Percentiles rank a stretch among this genome's conserved stretches.
phyloP scores from a whole-genome alignment of 37 sponge, comb jelly and placozoan species.

The Crambe crambe region DNA sequence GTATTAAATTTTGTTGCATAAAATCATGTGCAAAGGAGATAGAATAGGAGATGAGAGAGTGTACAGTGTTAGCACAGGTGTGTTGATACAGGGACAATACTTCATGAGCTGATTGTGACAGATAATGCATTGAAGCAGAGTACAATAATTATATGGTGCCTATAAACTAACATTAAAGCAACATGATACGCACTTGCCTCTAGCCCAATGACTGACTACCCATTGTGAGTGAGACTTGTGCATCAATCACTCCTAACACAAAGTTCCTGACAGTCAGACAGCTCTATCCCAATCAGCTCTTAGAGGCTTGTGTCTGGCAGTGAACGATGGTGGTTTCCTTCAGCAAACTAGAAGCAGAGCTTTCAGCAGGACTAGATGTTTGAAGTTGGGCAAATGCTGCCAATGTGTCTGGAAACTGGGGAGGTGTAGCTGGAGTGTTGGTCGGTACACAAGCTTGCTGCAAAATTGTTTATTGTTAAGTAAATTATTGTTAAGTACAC shows the following conservation, averaged over 20 bases:
- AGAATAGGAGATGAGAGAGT: no score
- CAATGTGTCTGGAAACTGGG: constrained; percentile 71
- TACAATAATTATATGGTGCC: neutral
- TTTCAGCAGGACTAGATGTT: constrained; percentile 49
- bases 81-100: neutral
- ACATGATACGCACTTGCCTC: neutral
- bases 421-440: constrained; percentile 89
- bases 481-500: neutral
- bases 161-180: no score
- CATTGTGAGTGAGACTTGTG: neutral
- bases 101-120: neutral
- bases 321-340: constrained; percentile 33
- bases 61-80: no score
- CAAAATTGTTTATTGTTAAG: no score
- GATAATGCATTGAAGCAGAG: neutral
- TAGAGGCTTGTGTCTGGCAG: constrained; percentile 35
- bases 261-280: neutral
- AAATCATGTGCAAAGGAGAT: no score
- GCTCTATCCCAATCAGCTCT: constrained; percentile 3
- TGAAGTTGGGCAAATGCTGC: constrained; percentile 64
- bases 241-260: constrained; percentile 3
- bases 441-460: constrained; percentile 67
- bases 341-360: neutral
- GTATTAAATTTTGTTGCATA: no score
- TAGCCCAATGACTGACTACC: neutral